Evolutionary conservation across 2,113 vertebrate genomes (phyloP).

Genomic region (Leucoraja erinaceus): DNA sequence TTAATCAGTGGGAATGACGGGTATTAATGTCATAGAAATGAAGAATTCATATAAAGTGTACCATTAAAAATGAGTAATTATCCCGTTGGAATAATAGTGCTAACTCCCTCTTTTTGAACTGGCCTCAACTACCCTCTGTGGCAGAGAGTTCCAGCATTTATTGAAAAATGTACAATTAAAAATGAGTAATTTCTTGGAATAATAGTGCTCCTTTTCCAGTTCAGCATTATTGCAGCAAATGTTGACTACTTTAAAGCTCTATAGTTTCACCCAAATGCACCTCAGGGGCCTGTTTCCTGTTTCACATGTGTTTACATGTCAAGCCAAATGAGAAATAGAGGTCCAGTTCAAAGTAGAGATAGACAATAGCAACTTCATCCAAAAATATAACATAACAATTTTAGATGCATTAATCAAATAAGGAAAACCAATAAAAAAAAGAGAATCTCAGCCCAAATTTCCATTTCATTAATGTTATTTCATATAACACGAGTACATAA

Average conservation of each 20-base stretch:
- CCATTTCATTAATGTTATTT: background rate
- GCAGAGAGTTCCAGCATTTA: too few relatives aligned
- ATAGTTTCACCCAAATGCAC: background rate
- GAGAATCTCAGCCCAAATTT: background rate
- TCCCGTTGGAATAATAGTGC: background rate
- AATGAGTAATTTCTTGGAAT: background rate
- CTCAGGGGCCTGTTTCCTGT: background rate
- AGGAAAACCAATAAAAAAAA: background rate
- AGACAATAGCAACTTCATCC: background rate
- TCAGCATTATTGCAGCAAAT: background rate
- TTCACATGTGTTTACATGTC: background rate
- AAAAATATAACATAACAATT: background rate
- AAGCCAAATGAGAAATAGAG: too few relatives aligned
- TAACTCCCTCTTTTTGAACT: too few relatives aligned
- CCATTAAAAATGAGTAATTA: background rate
- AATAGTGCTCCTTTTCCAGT: background rate
- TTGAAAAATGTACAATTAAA: constrained; percentile 2
- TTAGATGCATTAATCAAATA: background rate
- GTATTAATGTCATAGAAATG: background rate
- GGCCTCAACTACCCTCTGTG: too few relatives aligned
- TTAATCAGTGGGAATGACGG: background rate
- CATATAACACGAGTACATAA: background rate
- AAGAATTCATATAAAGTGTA: background rate
- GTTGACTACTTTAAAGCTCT: background rate
- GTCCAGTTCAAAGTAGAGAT: background rate